A percentile compares a stretch with the other conserved stretches of the same genome.
Evolutionary conservation across 2,797 vertebrate species (phyloP).

Genomic region (Limosa lapponica): DNA sequence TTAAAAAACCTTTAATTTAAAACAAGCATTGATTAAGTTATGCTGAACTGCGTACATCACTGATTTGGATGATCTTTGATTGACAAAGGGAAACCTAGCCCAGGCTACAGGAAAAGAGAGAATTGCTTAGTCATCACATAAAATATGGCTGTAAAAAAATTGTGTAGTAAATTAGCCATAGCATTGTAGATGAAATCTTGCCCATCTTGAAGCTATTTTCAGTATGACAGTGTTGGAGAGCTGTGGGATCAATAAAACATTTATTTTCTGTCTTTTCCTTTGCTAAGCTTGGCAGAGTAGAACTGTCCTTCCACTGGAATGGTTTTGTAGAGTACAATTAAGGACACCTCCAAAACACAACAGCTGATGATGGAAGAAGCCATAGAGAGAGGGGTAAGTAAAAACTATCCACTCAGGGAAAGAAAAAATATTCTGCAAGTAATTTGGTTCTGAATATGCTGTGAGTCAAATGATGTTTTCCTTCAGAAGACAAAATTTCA

Average conservation of each 20-base stretch:
- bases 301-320: conserved; percentile 82
- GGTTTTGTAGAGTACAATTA: conserved; percentile 89
- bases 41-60: not conserved
- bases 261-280: not conserved
- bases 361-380: conserved; percentile 84
- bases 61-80: not conserved
- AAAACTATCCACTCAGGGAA: not conserved
- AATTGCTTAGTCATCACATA: not conserved
- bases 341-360: conserved; percentile 79
- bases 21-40: not conserved
- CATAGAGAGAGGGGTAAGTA: conserved; percentile 79
- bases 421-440: not conserved
- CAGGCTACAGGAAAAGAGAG: not conserved
- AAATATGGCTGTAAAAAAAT: not conserved
- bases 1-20: not conserved
- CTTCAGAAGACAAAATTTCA: not conserved
- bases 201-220: not conserved
- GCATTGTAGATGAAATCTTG: not conserved
- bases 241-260: not conserved
- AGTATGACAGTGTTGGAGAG: not conserved
- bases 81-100: not conserved
- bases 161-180: not conserved
- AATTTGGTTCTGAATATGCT: not conserved
- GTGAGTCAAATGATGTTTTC: not conserved
- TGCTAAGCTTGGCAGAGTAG: conserved; percentile 84